phyloP scores from a whole-genome alignment of 2,797 vertebrate species.

The Phyllotis vaccarum region DNA sequence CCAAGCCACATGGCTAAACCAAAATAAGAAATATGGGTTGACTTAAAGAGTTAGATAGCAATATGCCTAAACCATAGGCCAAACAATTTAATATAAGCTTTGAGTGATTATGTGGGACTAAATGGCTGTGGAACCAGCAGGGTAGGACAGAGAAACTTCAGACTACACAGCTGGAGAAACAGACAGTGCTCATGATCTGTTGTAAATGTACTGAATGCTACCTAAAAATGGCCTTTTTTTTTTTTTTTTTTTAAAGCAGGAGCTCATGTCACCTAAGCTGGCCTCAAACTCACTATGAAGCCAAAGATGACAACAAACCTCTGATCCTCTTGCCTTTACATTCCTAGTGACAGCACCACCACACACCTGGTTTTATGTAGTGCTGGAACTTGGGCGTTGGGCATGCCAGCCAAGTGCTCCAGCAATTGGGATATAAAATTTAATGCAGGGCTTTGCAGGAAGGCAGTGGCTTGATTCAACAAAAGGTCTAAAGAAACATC shows the following conservation, averaged over 20 bases:
- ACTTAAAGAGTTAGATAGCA: too few species aligned
- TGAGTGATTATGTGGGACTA: too few species aligned
- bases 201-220: background rate
- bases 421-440: too few species aligned
- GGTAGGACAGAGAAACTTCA: too few species aligned
- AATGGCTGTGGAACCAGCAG: too few species aligned
- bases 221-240: background rate
- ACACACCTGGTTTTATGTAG: background rate
- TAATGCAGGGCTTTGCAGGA: background rate
- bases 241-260: background rate
- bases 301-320: background rate
- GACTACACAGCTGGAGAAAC: background rate
- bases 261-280: background rate
- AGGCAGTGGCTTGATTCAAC: background rate
- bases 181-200: background rate
- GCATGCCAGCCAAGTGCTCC: background rate
- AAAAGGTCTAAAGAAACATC: slow-evolving; percentile 54
- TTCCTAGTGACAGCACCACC: background rate
- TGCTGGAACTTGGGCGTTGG: background rate
- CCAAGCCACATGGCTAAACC: too few species aligned
- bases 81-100: too few species aligned
- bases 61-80: too few species aligned
- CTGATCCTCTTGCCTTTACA: background rate
- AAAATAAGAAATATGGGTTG: too few species aligned
- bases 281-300: background rate